Evolutionary conservation across 2,113 vertebrate species (phyloP).

Genomic region (Dicerorhinus sumatrensis): DNA sequence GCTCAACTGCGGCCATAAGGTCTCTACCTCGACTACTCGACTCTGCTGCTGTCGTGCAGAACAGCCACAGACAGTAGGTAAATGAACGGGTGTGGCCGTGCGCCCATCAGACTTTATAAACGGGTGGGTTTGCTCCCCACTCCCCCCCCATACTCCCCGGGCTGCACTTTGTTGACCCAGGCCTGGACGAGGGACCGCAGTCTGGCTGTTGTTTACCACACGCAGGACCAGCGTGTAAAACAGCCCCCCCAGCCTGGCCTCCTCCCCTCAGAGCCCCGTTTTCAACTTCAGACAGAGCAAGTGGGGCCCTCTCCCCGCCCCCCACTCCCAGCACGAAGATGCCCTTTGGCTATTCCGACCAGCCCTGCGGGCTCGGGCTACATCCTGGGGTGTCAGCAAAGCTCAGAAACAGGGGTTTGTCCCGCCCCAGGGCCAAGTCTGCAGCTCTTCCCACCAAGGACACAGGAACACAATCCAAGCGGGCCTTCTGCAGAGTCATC

Average conservation of each 20-base stretch:
- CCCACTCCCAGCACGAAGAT: background rate
- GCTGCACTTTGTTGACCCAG: background rate
- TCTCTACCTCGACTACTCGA: background rate
- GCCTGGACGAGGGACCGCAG: background rate
- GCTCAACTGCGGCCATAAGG: background rate
- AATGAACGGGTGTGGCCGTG: rapidly evolving
- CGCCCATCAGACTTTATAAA: too few relatives aligned
- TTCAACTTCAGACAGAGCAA: too few relatives aligned
- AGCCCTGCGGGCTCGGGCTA: too few relatives aligned
- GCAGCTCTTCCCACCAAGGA: background rate
- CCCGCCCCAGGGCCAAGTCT: background rate
- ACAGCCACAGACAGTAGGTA: background rate
- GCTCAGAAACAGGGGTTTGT: background rate
- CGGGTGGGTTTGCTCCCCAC: background rate
- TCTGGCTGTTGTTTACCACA: background rate
- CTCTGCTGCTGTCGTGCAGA: background rate
- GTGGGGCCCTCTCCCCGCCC: too few relatives aligned
- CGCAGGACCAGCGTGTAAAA: too few relatives aligned
- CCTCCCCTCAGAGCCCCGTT: background rate
- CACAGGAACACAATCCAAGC: background rate
- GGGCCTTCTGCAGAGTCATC: conserved; percentile 49
- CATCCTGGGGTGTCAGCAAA: background rate
- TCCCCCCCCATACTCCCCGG: too few relatives aligned
- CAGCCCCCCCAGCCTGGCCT: background rate
- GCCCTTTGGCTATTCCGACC: background rate